Base-by-base conservation (phyloP, 2,113 vertebrate species). In the Piaya cayana region DNA sequence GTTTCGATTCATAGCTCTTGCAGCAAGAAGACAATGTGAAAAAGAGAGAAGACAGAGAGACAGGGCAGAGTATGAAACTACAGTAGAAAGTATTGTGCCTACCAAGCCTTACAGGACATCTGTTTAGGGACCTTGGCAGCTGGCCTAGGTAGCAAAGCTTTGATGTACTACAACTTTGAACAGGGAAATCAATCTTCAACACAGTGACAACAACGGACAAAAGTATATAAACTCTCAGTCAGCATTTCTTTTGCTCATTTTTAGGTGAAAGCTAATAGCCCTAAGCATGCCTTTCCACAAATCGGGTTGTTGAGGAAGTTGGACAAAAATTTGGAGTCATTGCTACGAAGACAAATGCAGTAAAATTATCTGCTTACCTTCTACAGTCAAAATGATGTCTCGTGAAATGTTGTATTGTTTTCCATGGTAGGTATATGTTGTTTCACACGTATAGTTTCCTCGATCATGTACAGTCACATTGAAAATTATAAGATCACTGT, bases 401-500 rank as follows among this genome's bases (percentile, higher is more conserved):
- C 98, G 97, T 36, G 98, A 98, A 50, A 98, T 82, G 8, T 74
- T 97, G 22, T 97, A 98, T 0, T 30, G 80, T 34, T 97, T 88
- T 8, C 97, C 98, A n/a, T 88, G 95, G 23, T 98, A 91, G 4
- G 27, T 78, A 43, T 98, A 98, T 3, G 63, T 97, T 60, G 98
- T 87, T 26, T 78, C 97, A 21, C 99, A 99, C 0, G 97, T 99
- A 39, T 99, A 99, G 36, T 63, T 74, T 47, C 97, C 97, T 30
- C 21, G 25, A 80, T 99, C 96, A 0, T 92, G 26, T 15, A 42
- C 13, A 9, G 88, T 36, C 52, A 98, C 98, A 3, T 81, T 45
- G 1, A 7, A 65, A 50, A 99, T 90, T 0, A 93, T 63, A 55
- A 99, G 98, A 15, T 82, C 72, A 5, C 69, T 70, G 4, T 13